Evolutionary conservation across 2,797 vertebrate species (phyloP).

Genomic region (Peromyscus nudipes): DNA sequence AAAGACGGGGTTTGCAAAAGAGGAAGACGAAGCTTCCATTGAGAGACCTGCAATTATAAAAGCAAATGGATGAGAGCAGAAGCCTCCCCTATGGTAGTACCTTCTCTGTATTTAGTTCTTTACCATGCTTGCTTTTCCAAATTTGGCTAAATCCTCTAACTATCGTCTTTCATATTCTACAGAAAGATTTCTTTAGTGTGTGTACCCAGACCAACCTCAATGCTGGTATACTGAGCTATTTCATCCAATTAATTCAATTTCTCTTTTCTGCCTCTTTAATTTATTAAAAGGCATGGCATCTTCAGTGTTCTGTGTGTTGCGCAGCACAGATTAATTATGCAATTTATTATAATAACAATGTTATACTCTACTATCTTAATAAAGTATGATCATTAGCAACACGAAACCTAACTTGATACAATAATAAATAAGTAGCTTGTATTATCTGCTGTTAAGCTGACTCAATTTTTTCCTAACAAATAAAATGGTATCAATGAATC

Average conservation of each 20-base stretch:
- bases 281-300: neutral
- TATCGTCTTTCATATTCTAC: neutral
- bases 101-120: neutral
- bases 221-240: neutral
- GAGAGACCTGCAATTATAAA: neutral
- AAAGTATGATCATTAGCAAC: neutral
- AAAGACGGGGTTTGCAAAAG: neutral
- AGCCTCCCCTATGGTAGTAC: neutral
- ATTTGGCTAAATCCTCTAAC: neutral
- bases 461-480: neutral
- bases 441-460: neutral
- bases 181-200: neutral
- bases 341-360: neutral
- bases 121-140: neutral
- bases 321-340: neutral
- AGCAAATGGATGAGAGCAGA: neutral
- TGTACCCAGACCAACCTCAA: neutral
- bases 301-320: neutral
- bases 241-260: conserved; percentile 10
- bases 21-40: neutral
- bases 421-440: neutral
- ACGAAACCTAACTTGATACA: neutral
- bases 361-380: neutral
- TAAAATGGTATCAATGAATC: neutral
- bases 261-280: neutral